Percentiles rank a stretch among this genome's conserved stretches.
These are phyloP conservation scores for Orthosia cruda DNA, from an alignment of 2,888 invertebrate genomes.

Conservation along the genomic window DNA sequence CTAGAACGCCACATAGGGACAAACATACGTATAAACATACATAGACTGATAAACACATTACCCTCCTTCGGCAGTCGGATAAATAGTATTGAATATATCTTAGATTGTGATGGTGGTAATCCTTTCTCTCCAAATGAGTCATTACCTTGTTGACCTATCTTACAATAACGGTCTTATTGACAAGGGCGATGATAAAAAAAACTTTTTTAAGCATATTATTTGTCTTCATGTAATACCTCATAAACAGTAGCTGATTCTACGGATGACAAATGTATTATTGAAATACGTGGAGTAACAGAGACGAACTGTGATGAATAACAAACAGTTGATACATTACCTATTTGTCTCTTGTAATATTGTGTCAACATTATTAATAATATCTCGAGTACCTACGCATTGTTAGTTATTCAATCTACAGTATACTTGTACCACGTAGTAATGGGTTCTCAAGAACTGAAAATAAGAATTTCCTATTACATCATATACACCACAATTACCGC, in stretches of 20 bases:
- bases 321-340: slow-evolving; percentile 22
- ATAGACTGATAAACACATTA: no score
- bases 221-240: not conserved
- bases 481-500: no score
- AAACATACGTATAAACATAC: no score
- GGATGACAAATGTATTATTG: not conserved
- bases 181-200: not conserved
- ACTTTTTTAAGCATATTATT: not conserved
- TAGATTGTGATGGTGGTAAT: no score
- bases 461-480: no score
- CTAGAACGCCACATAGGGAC: no score
- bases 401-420: no score
- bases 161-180: not conserved
- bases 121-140: no score
- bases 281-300: slow-evolving; percentile 1
- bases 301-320: slow-evolving; percentile 8
- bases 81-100: no score
- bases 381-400: not conserved
- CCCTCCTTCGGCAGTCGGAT: no score
- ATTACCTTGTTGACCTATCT: not conserved
- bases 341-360: slow-evolving; percentile 20
- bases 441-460: no score
- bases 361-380: slow-evolving; percentile 30
- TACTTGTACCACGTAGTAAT: no score
- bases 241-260: not conserved